Evolutionary conservation across 2,113 vertebrate genomes (phyloP), one percentile per base, ranked within the genome.

Genomic region (Pseudorectes ferrugineus): DNA sequence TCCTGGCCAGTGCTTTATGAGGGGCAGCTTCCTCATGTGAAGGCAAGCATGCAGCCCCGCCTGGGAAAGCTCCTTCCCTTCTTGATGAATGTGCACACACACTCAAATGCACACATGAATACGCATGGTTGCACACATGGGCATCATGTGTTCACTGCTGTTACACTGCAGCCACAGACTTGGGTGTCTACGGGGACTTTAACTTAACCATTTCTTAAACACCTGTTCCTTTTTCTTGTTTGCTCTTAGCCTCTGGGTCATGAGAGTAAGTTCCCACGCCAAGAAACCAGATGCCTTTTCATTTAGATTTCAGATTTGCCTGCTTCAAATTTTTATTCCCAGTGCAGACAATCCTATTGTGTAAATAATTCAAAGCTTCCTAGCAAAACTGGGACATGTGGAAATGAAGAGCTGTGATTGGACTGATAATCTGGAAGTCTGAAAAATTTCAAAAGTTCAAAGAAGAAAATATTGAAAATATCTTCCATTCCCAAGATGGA

Each of bases 61-160:
- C 9, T 59, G n/a, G 28, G 35, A 51, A 61, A 51, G 22, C 6
- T 40, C 12, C 22, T 43, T 33, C 25, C 70, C 3, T 19, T 48
- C 58, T 14, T 54, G 20, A 22, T 35, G 38, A 54, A 16, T 8
- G 4, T 3, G 2, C 7, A 35, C 23, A 40, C 2, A 18, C 12
- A 21, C 3, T 23, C 31, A 62, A 40, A 52, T 22, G 4, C 15
- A 40, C 14, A 5, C 10, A 3, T 14, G 18, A 14, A 7, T 21
- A 14, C 6, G 25, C 0, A 0, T 2, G 6, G 17, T 36, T 6
- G 11, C 29, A 65, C 11, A 11, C 5, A 3, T 3, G 33, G 6
- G 11, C 9, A 25, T 35, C 24, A 3, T 2, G 0, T n/a, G 52
- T 42, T 61, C 70, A 26, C 19, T 76, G 55, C 23, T 68, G 11